Percentiles rank a stretch among this genome's conserved stretches.
Evolutionary conservation across 2,797 vertebrate genomes (phyloP).

Genomic region (Pipistrellus pipistrellus): DNA sequence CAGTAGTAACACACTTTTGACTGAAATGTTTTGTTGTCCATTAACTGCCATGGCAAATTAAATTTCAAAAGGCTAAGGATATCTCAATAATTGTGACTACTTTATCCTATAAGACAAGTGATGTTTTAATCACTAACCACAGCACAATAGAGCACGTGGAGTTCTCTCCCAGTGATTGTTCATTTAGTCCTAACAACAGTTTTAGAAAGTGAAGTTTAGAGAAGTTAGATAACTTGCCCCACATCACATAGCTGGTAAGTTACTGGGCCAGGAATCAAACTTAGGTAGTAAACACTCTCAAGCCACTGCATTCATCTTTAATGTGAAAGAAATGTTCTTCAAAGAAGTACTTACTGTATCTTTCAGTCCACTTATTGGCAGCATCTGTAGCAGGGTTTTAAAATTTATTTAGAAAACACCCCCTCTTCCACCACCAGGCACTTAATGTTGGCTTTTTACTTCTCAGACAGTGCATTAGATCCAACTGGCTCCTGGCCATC

Average conservation of each 20-base stretch:
- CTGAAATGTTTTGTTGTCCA: conserved; percentile 14
- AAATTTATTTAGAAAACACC: conserved; percentile 13
- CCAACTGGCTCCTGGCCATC: not conserved
- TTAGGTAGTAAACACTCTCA: not conserved
- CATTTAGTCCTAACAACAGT: not conserved
- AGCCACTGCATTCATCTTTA: not conserved
- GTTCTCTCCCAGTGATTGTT: conserved; percentile 26
- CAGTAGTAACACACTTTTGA: not conserved
- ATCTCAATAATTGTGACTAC: not conserved
- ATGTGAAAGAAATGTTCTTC: not conserved
- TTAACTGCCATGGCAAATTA: conserved; percentile 32
- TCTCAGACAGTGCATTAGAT: not conserved
- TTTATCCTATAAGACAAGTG: not conserved
- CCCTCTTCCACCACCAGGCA: not conserved
- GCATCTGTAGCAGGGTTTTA: not conserved
- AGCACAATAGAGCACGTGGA: not conserved
- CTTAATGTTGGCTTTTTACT: not conserved
- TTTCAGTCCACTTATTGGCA: not conserved
- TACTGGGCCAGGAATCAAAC: not conserved
- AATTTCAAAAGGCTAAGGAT: conserved; percentile 47
- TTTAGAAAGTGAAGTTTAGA: conserved; percentile 18
- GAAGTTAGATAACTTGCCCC: not conserved
- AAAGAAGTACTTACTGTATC: not conserved
- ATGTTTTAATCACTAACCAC: not conserved
- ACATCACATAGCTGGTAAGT: not conserved